Conservation (phyloP, 1,140 invertebrate genomes). For the Bombus consobrinus region DNA sequence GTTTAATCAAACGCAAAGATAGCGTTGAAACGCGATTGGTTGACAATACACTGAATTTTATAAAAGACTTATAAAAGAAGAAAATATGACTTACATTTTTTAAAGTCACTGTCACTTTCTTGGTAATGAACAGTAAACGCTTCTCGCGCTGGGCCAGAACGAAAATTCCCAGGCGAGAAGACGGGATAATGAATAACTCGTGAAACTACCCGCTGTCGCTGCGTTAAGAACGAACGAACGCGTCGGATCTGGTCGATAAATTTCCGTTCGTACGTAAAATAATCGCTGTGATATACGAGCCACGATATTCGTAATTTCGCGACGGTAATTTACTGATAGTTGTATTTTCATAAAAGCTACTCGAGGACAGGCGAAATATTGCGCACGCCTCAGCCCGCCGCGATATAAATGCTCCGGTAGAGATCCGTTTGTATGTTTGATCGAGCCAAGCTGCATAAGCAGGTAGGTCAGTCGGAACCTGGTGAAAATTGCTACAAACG, state of each 20-base stretch:
- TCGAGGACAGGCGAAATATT: conserved; percentile 61
- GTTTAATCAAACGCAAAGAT: no score
- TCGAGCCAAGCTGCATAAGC: conserved; percentile 38
- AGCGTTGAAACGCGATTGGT: no score
- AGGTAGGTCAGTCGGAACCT: conserved; percentile 50
- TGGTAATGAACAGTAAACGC: background rate
- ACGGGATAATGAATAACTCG: background rate
- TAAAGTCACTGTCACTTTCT: background rate
- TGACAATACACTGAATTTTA: no score
- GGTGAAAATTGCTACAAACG: conserved; percentile 60
- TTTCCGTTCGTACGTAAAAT: conserved; percentile 53
- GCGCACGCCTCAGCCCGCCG: conserved; percentile 30
- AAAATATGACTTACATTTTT: no score
- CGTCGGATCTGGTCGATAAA: conserved; percentile 39
- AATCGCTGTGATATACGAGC: conserved; percentile 52
- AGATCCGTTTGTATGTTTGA: conserved; percentile 40
- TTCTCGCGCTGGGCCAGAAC: background rate
- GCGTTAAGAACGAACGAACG: conserved; percentile 19
- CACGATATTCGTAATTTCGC: conserved; percentile 64
- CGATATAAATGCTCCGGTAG: conserved; percentile 56
- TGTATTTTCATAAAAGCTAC: conserved; percentile 36
- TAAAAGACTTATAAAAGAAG: no score
- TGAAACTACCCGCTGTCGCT: conserved; percentile 12
- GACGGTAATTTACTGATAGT: conserved; percentile 62
- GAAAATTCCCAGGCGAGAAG: conserved; percentile 14